Evolutionary conservation across 2,113 vertebrate species (phyloP), one percentile per base, ranked within the genome.

Genomic region (Callospermophilus lateralis): DNA sequence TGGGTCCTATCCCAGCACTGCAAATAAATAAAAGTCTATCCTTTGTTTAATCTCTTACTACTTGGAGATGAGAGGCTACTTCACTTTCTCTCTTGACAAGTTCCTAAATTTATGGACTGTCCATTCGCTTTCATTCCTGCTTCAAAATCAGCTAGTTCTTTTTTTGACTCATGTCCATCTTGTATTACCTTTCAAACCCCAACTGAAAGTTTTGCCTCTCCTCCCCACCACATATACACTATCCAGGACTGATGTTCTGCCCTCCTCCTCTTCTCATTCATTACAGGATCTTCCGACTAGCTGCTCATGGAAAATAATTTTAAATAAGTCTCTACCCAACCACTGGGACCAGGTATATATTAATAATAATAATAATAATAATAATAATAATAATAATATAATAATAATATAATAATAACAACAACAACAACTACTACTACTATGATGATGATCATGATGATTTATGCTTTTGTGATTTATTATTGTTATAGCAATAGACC

Each of bases 1-100:
- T 89, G 42, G 30, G 22, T 65, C n/a, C 15, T 6, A 34, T 65
- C 55, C 45, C 16, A 78, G 34, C 6, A 65, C 32, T 51, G 42
- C 15, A 51, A 89, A 78, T 48, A 78, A 48, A 32, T 24, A 19
- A 37, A 58, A 95, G 32, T 22, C n/a, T n/a, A 37, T 81, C 42
- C 37, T 94, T 94, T 45, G 20, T 67, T 94, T 88, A 74, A 68
- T 73, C 70, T 55, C 34, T 78, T 97, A 72, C 37, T 93, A n/a
- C 88, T 80, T 84, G 48, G 45, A 84, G 8, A 78, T 67, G 32
- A 84, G 73, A 67, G 92, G 28, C 17, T 37, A 2, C 90, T 91
- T 84, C 1, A 42, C 76, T n/a, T 81, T 96, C 24, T 17, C 58
- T 48, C 22, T 73, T 72, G 42, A 13, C 17, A 55, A 67, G 32